phyloP scores from a whole-genome alignment of 2,113 vertebrate species.

The Eurypyga helias region DNA sequence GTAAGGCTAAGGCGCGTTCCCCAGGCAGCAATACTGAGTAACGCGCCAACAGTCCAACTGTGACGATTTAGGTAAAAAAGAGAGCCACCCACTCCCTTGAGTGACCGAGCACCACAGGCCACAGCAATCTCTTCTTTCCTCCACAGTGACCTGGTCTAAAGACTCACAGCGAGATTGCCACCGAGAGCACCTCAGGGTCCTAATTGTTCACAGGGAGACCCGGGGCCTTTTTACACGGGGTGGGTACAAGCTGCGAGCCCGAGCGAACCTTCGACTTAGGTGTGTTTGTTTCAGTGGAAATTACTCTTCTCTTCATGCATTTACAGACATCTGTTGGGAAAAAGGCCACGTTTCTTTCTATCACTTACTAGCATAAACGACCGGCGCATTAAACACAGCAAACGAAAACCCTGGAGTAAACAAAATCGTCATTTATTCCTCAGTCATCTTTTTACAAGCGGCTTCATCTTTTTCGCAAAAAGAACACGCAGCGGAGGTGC shows the following conservation, averaged over 20 bases:
- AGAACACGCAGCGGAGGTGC: constrained; percentile 14
- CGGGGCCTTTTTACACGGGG: neutral
- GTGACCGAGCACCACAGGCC: neutral
- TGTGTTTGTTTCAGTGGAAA: neutral
- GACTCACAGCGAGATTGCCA: neutral
- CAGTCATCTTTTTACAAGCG: constrained; percentile 15
- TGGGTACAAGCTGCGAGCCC: neutral
- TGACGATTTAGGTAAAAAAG: neutral
- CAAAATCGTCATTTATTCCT: constrained; percentile 70
- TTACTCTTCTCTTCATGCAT: neutral
- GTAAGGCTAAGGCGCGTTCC: neutral
- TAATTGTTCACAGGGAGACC: neutral
- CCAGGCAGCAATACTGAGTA: neutral
- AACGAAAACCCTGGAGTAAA: constrained; percentile 46
- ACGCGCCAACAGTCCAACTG: neutral
- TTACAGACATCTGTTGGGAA: neutral
- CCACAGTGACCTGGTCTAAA: neutral
- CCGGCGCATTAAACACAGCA: constrained; percentile 3
- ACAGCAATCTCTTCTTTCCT: neutral
- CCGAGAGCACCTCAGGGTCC: neutral
- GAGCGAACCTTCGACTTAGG: fast-evolving
- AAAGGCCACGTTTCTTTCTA: neutral
- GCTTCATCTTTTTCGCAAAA: neutral
- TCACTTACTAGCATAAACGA: neutral
- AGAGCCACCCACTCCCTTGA: neutral